These are phyloP conservation scores for Pyrrhosoma nymphula DNA, from an alignment of 2,888 invertebrate species.

Conservation along the genomic window DNA sequence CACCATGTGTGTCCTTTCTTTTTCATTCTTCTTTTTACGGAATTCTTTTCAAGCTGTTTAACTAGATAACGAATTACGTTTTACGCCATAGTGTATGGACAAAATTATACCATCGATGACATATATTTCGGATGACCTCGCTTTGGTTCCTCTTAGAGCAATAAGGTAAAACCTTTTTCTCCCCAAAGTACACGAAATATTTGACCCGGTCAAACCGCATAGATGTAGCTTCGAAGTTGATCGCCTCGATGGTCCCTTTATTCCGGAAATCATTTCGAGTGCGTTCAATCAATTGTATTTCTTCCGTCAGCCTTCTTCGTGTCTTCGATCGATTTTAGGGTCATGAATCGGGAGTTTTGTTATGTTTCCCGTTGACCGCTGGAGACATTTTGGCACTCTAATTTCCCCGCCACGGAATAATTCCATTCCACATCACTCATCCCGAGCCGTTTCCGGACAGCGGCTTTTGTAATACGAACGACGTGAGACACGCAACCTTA, in stretches of 20 bases:
- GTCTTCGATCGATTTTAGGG: background rate
- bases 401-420: slow-evolving; percentile 1
- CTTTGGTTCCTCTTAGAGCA: too few relatives aligned
- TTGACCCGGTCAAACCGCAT: too few relatives aligned
- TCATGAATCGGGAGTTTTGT: background rate
- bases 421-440: background rate
- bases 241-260: background rate
- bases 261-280: background rate
- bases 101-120: too few relatives aligned
- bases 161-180: too few relatives aligned
- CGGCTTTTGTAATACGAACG: background rate
- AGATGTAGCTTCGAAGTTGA: background rate
- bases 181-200: too few relatives aligned
- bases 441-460: background rate
- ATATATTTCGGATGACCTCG: too few relatives aligned
- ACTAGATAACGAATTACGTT: too few relatives aligned
- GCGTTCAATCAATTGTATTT: background rate
- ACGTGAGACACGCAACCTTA: background rate
- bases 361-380: background rate
- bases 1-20: too few relatives aligned
- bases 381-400: slow-evolving; percentile 27
- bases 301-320: background rate
- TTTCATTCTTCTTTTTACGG: too few relatives aligned
- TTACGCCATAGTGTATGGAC: too few relatives aligned
- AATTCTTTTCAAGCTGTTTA: too few relatives aligned